Evolutionary conservation across 1,140 invertebrate genomes (phyloP).

Genomic region (Eurytemora carolleeae): DNA sequence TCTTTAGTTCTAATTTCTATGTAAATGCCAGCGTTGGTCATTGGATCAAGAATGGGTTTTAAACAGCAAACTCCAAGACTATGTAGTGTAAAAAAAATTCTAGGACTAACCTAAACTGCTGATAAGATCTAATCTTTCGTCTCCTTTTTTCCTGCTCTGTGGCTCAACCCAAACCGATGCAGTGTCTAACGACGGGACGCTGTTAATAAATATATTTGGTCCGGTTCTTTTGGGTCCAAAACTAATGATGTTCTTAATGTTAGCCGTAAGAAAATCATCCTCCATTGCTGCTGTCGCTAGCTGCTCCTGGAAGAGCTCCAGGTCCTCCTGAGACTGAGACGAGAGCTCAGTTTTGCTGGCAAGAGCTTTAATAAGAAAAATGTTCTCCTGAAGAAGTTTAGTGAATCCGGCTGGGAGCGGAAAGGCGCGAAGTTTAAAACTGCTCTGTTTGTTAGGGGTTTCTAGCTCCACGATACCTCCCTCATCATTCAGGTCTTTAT

Average conservation of each 20-base stretch:
- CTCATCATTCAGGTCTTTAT: background rate
- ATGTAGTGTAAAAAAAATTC: too few relatives aligned
- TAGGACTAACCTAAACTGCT: background rate
- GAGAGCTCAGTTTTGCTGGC: background rate
- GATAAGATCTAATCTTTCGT: background rate
- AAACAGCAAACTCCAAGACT: too few relatives aligned
- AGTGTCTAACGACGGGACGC: background rate
- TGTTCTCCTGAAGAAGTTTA: background rate
- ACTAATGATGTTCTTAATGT: background rate
- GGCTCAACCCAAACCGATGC: background rate
- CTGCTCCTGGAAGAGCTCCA: constrained; percentile 25
- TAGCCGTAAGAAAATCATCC: constrained; percentile 16
- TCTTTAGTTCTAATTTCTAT: too few relatives aligned
- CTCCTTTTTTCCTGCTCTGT: background rate
- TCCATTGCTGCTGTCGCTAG: constrained; percentile 19
- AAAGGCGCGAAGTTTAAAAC: background rate
- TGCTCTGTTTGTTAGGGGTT: background rate
- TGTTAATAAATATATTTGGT: background rate
- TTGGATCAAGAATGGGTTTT: too few relatives aligned
- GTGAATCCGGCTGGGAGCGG: background rate
- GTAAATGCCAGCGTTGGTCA: too few relatives aligned
- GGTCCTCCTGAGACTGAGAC: constrained; percentile 24
- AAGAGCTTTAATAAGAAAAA: background rate
- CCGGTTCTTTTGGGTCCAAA: constrained; percentile 2
- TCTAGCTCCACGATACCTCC: background rate